These are phyloP conservation scores for Acropternis orthonyx DNA, from an alignment of 2,797 vertebrate genomes.

Conservation along the genomic window DNA sequence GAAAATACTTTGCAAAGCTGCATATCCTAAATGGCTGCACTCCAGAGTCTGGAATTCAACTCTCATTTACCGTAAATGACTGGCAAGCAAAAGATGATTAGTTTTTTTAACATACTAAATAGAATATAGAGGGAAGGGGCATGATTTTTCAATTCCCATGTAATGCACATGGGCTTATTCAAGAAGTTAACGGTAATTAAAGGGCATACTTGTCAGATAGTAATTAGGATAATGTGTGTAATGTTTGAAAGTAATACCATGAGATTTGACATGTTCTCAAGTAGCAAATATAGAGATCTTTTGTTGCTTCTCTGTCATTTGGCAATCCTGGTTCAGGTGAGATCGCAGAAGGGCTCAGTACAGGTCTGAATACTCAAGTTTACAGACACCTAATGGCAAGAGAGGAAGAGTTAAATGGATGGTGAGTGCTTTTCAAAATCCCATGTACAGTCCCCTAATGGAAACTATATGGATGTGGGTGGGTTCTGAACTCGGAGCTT, in stretches of 20 bases:
- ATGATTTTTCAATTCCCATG: not conserved
- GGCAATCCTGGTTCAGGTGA: not conserved
- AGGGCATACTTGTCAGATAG: not conserved
- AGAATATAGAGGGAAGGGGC: not conserved
- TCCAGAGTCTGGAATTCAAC: conserved; percentile 41
- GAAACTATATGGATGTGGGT: not conserved
- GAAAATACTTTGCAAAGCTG: conserved; percentile 45
- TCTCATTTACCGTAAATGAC: conserved; percentile 1
- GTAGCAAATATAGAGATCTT: not conserved
- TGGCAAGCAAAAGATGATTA: not conserved
- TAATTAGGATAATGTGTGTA: not conserved
- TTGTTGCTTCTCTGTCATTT: not conserved
- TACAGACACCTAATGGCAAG: not conserved
- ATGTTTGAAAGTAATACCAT: not conserved
- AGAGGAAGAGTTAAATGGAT: not conserved
- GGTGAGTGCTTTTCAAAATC: not conserved
- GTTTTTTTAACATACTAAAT: not conserved
- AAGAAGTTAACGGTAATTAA: not conserved
- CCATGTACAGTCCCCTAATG: not conserved
- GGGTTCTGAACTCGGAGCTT: not conserved
- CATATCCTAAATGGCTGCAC: conserved; percentile 8
- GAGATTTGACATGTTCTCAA: not conserved
- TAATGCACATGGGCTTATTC: not conserved
- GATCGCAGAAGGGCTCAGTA: not conserved
- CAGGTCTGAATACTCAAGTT: not conserved